Evolutionary conservation across 2,113 vertebrate genomes (phyloP), one percentile per base, ranked within the genome.

Genomic region (Laterallus jamaicensis): DNA sequence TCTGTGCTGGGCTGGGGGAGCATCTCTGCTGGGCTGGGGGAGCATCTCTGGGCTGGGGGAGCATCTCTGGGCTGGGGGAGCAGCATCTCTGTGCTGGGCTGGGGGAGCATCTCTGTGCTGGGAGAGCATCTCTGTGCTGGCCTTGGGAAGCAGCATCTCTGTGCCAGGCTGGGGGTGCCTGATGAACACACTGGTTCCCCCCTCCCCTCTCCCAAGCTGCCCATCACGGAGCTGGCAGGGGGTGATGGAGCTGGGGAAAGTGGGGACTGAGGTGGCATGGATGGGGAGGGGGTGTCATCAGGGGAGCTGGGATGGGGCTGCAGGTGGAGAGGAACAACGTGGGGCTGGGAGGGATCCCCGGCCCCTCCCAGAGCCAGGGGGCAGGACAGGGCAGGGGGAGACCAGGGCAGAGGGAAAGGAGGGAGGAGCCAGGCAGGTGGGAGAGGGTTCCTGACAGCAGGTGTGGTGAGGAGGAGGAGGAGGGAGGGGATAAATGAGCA

Each of bases 221-320:
- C 20, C 0, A 2, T 19, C 42, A 29, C 0, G 0, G 80, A 62
- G 9, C 20, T 32, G 56, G 50, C 2, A 5, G 70, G 52, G 3
- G 18, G 35, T 35, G 35, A 31, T 0, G 2, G 75, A 70, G 62
- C 28, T 21, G 79, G 67, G 88, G 44, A 47, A 78, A 70, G 32
- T 0, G 35, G 79, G 88, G 60, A 63, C 5, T 3, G 2, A 73
- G 70, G 76, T 1, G 11, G 62, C 42, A 20, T 6, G 21, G 20
- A 7, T 8, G 9, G 55, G 25, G n/a, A 32, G 21, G 47, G 47
- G 47, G 47, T 49, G 47, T 49, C 47, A 49, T 12, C 15, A 22
- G 19, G 9, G 62, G 68, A 2, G 25, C 25, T 26, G 50, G 50
- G 24, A 24, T 76, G 26, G 37, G n/a, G 78, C 42, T 3, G 26